Evolutionary conservation across 2,797 vertebrate species (phyloP), one percentile per base, ranked within the genome.

Genomic region (Poliocrania exsul): DNA sequence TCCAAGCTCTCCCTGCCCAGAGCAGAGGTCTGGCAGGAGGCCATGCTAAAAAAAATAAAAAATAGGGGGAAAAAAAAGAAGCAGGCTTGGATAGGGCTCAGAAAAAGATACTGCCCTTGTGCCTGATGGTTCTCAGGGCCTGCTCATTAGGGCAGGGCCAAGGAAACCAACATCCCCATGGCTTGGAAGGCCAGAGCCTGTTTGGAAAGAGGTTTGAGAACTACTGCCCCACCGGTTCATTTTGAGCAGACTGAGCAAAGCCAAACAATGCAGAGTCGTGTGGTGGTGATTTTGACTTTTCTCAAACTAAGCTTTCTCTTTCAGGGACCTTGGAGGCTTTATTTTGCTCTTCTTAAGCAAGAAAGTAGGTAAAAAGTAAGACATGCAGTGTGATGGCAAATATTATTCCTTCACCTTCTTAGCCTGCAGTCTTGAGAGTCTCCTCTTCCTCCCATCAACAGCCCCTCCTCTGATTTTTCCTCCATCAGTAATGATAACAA

Each of bases 121-220:
- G 35, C 51, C 42, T 51, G 42, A 42, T 2, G 1, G 50, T 42
- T n/a, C 51, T 51, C 29, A 4, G 4, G 6, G 13, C 5, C 42
- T 0, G 0, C n/a, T 44, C 24, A 2, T 2, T 10, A 73, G 38
- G 51, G 60, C 56, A 35, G 47, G 11, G 53, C 20, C n/a, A 42
- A 38, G 42, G 3, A 7, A 86, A 51, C 38, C 21, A n/a, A 9
- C 23, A 13, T 17, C 29, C 64, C 38, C 14, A 5, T 1, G 5
- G 47, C n/a, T 50, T 0, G 0, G 35, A 42, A 57, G n/a, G 38
- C 9, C 20, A 14, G n/a, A 37, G n/a, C 37, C 49, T 35, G 29
- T 11, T 29, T 44, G 37, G 28, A 40, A 71, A 21, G 5, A 31
- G 19, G 13, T 5, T 16, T 5, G 46, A 28, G 57, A 38, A 28